phyloP scores from a whole-genome alignment of 2,113 vertebrate genomes.

The Holacanthus passer region DNA sequence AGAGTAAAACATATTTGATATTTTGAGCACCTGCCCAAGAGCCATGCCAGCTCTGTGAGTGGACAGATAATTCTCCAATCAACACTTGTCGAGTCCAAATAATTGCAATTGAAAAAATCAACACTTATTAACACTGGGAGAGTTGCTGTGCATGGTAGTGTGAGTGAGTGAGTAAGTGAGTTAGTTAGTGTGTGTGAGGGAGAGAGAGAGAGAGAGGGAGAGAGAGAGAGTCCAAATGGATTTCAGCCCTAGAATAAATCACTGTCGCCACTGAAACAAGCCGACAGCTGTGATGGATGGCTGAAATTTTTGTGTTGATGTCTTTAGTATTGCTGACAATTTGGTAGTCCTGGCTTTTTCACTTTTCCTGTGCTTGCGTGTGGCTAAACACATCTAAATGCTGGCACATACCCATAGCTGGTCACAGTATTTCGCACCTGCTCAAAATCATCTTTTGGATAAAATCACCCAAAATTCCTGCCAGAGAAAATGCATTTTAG shows the following conservation, averaged over 20 bases:
- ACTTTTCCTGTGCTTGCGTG: slow-evolving; percentile 74
- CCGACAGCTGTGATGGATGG: slow-evolving; percentile 87
- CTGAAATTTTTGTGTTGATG: slow-evolving; percentile 87
- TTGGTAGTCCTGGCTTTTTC: slow-evolving; percentile 83
- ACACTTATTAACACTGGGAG: slow-evolving; percentile 64
- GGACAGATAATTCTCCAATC: slow-evolving; percentile 71
- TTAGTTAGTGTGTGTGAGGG: slow-evolving; percentile 18
- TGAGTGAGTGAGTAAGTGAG: slow-evolving; percentile 37
- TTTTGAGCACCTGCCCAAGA: slow-evolving; percentile 60
- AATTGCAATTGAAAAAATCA: slow-evolving; percentile 63
- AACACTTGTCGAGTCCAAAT: slow-evolving; percentile 65
- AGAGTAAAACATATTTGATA: slow-evolving; percentile 59
- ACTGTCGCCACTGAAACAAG: slow-evolving; percentile 85
- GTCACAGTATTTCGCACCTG: slow-evolving; percentile 33
- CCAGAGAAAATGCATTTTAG: background rate
- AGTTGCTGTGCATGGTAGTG: slow-evolving; percentile 48
- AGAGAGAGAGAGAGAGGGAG: slow-evolving; percentile 26
- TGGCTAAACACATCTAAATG: slow-evolving; percentile 73
- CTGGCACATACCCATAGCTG: slow-evolving; percentile 53
- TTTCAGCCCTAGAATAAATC: slow-evolving; percentile 87
- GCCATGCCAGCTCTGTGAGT: slow-evolving; percentile 59
- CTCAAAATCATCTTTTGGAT: slow-evolving; percentile 5
- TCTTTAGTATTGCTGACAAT: slow-evolving; percentile 89
- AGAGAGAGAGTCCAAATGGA: slow-evolving; percentile 81
- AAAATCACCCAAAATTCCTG: background rate